Conservation (phyloP, 2,888 invertebrate genomes). For the Tenthredo notha region DNA sequence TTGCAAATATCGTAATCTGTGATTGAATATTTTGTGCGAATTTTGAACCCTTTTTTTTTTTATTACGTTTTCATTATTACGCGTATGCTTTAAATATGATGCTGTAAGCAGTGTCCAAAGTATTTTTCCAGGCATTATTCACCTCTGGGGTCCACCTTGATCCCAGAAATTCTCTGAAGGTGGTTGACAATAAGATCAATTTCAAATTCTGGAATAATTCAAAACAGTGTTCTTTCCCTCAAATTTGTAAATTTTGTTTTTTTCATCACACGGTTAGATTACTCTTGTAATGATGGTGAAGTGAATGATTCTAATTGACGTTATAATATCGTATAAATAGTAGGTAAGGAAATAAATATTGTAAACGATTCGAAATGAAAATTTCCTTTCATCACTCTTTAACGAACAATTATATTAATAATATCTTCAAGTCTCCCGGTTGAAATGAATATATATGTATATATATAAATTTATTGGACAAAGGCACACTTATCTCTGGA, state of each 20-base stretch:
- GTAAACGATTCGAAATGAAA: not conserved
- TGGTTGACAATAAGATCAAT: conserved; percentile 75
- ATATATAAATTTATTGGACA: not conserved
- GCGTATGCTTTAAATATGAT: conserved; percentile 67
- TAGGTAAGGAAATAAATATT: not conserved
- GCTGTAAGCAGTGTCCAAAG: conserved; percentile 73
- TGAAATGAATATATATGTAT: not conserved
- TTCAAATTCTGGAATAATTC: conserved; percentile 77
- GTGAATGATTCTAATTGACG: not conserved
- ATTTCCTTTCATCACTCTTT: conserved; percentile 19
- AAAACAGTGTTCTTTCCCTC: not conserved
- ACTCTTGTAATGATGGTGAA: not conserved
- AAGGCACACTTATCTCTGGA: conserved; percentile 14
- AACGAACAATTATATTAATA: conserved; percentile 3
- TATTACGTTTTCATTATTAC: conserved; percentile 5
- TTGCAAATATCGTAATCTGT: not conserved
- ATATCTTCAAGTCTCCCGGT: not conserved
- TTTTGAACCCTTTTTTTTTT: not conserved
- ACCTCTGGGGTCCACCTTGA: conserved; percentile 75
- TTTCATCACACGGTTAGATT: not conserved
- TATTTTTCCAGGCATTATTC: conserved; percentile 78
- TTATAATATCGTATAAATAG: not conserved
- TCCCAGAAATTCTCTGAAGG: conserved; percentile 77
- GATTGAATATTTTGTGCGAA: not conserved
- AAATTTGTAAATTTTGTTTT: not conserved